phyloP scores from a whole-genome alignment of 2,113 vertebrate genomes.

The Nesogale talazaci region DNA sequence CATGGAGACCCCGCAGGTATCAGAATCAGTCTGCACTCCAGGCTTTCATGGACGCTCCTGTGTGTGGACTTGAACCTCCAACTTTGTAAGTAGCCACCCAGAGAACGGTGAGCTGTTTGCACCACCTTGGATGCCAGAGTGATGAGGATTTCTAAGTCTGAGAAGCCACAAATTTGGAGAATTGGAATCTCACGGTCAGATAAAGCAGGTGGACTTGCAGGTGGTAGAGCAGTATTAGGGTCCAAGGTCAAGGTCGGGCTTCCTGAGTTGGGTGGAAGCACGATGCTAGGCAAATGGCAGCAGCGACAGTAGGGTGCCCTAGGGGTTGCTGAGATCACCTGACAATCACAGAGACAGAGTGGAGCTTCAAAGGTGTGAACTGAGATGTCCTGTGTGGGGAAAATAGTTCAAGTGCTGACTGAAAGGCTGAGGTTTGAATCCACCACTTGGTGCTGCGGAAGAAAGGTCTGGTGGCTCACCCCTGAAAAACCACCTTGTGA shows the following conservation, averaged over 20 bases:
- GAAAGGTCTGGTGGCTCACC: not conserved
- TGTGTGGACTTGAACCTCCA: not conserved
- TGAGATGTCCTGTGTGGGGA: not conserved
- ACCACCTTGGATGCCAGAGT: not conserved
- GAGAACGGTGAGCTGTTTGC: not conserved
- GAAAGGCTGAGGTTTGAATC: not conserved
- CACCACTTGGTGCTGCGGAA: not conserved
- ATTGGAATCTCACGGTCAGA: not conserved
- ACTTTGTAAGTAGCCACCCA: not conserved
- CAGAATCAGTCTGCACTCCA: not conserved
- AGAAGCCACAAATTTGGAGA: not conserved
- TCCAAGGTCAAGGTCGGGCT: not conserved
- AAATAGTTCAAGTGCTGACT: not conserved
- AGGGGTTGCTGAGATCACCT: not conserved
- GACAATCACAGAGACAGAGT: not conserved
- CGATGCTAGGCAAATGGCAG: not conserved
- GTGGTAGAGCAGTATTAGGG: not conserved
- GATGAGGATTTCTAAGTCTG: not conserved
- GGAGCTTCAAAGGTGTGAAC: not conserved
- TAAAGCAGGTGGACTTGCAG: not conserved
- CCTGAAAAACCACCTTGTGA: not conserved
- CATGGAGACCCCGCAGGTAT: not conserved
- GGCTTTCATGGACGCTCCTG: not conserved
- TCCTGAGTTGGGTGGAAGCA: not conserved
- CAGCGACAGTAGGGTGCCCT: rapidly evolving